Evolutionary conservation across 2,888 invertebrate species (phyloP), one percentile per base, ranked within the genome.

Genomic region (Netelia inedita): DNA sequence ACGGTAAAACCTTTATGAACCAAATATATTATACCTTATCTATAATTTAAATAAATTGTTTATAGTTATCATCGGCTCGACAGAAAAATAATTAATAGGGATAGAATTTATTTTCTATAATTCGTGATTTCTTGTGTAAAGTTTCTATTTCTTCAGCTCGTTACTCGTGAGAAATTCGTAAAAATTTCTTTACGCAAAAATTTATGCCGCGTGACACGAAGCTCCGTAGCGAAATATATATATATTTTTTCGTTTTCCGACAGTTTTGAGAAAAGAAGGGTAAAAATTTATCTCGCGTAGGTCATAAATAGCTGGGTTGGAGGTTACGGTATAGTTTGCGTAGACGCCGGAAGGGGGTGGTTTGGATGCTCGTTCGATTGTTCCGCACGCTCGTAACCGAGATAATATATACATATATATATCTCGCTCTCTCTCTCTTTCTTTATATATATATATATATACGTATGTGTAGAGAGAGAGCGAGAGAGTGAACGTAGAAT

Each of bases 291-390:
- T 85, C 71, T 82, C 79, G 71, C 16, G 57, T 23, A 28, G 74
- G 79, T 66, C 78, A 79, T 79, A 82, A 85, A 85, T 85, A 85
- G 63, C 73, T 73, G 65, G 73, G 69, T 50, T 69, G 19, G 69
- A 74, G 69, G 71, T 79, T 75, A 73, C 19, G 74, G 55, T 69
- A 71, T 50, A 82, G 78, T 66, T 79, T 53, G 61, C 80, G 50
- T 76, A 85, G 76, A 85, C 72, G 41, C 74, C 74, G 69, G 78
- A 83, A 55, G 83, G 69, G 80, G 55, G 74, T 80, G 66, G 68
- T 76, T 84, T 68, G 71, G 78, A 65, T 61, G 76, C 80, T 65
- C 82, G 82, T 85, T 82, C 85, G 85, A 85, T 85, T 85, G 85
- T 85, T 82, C 79, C 65, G 72, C 75, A 75, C 59, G 72, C 74